phyloP scores from a whole-genome alignment of 2,888 invertebrate genomes.

The Clunio marinus region DNA sequence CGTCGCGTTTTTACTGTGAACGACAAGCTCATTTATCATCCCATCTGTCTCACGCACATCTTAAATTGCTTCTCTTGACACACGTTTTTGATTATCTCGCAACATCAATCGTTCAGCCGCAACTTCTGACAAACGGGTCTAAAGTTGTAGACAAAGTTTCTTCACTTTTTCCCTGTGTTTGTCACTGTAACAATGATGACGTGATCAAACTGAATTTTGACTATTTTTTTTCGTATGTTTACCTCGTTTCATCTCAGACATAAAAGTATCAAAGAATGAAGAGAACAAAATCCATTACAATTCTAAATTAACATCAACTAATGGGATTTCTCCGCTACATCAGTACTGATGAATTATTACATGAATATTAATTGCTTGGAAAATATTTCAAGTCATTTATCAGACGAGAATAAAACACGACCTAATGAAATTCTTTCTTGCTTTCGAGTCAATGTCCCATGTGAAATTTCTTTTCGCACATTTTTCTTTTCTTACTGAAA shows the following conservation, averaged over 20 bases:
- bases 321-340: conserved; percentile 22
- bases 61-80: too few species aligned
- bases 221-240: background rate
- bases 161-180: background rate
- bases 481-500: conserved; percentile 21
- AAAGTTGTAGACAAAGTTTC: background rate
- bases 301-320: conserved; percentile 27
- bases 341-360: conserved; percentile 32
- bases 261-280: background rate
- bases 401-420: background rate
- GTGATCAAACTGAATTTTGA: background rate
- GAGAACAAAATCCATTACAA: conserved; percentile 3
- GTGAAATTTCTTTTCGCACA: background rate
- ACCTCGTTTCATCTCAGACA: background rate
- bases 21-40: conserved; percentile 2
- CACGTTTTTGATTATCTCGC: background rate
- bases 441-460: background rate
- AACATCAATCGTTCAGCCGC: conserved; percentile 15
- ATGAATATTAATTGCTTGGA: conserved; percentile 36
- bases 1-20: background rate
- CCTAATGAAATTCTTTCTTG: background rate
- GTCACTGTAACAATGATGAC: background rate
- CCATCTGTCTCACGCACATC: conserved; percentile 16
- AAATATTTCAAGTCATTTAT: conserved; percentile 22
- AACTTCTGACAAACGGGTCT: background rate